Conservation (phyloP, 2,888 invertebrate species). For the Hedychridium roseum region DNA sequence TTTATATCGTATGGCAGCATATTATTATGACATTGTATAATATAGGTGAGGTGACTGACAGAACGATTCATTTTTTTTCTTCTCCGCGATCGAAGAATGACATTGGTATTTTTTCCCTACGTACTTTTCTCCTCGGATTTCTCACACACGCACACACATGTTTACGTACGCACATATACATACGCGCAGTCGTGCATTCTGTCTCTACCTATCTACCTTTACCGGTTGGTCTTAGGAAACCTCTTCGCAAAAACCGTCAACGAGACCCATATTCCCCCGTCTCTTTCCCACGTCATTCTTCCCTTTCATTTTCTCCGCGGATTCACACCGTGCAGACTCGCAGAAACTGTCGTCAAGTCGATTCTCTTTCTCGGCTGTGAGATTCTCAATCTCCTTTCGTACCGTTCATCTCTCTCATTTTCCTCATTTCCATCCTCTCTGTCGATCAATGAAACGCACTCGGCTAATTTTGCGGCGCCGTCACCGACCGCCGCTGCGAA, state of each 20-base stretch:
- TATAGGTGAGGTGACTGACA: constrained; percentile 60
- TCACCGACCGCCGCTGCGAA: constrained; percentile 32
- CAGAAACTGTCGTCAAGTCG: no score
- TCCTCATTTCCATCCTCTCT: neutral
- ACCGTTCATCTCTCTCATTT: constrained; percentile 2
- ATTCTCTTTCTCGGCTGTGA: no score
- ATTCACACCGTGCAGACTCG: constrained; percentile 10
- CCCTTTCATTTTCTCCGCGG: constrained; percentile 1
- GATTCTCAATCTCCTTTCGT: constrained; percentile 1
- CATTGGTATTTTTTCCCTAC: constrained; percentile 10
- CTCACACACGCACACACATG: constrained; percentile 8
- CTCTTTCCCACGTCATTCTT: neutral
- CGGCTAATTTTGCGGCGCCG: neutral
- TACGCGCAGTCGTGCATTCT: neutral
- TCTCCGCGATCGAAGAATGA: constrained; percentile 24
- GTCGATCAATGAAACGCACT: neutral
- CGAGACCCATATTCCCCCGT: no score
- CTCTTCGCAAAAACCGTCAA: constrained; percentile 12
- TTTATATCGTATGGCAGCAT: constrained; percentile 63
- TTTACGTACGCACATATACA: constrained; percentile 7
- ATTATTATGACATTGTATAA: constrained; percentile 62
- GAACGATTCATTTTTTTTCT: constrained; percentile 48
- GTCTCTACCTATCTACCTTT: neutral
- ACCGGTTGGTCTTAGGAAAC: no score
- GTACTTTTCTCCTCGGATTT: constrained; percentile 1